Evolutionary conservation across 2,113 vertebrate species (phyloP).

Genomic region (Pteruthius melanotis): DNA sequence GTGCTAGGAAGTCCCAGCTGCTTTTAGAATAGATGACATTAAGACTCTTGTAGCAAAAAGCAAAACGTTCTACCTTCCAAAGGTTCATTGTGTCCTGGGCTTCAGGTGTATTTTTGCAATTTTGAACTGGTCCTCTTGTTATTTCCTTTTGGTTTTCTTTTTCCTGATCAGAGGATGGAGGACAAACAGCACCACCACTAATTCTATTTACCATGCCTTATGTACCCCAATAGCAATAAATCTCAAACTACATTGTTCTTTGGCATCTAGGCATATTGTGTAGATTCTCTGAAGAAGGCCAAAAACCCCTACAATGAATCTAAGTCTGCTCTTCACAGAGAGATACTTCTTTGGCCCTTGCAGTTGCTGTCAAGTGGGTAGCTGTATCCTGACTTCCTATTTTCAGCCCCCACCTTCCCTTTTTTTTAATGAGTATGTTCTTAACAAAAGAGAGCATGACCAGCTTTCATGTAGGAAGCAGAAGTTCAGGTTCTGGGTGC

Average conservation of each 20-base stretch:
- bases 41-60: neutral
- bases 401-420: neutral
- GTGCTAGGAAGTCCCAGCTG: neutral
- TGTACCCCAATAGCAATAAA: neutral
- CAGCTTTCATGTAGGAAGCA: neutral
- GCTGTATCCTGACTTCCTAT: neutral
- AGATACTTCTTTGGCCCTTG: neutral
- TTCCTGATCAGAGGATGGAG: neutral
- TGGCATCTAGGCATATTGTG: neutral
- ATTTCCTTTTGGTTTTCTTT: neutral
- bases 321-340: neutral
- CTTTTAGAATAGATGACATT: neutral
- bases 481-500: neutral
- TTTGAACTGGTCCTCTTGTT: neutral
- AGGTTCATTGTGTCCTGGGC: neutral
- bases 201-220: neutral
- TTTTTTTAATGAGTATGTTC: neutral
- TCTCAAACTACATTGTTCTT: neutral
- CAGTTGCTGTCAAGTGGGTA: neutral
- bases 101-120: neutral
- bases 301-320: accelerated
- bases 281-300: neutral
- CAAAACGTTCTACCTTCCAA: neutral
- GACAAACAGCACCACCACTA: neutral
- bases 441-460: neutral